phyloP scores from a whole-genome alignment of 2,888 invertebrate species.

The Bimastos eiseni region DNA sequence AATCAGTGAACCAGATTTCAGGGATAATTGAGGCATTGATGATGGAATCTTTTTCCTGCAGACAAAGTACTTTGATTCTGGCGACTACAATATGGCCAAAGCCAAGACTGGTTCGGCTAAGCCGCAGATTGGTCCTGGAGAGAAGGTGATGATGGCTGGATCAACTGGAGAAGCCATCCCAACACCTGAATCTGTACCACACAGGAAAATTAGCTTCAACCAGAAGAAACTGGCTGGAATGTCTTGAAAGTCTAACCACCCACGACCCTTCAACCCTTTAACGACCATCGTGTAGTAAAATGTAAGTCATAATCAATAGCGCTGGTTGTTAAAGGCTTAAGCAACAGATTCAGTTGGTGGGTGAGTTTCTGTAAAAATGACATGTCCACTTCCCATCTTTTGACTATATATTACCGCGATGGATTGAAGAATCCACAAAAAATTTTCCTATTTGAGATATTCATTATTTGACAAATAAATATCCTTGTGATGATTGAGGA shows the following conservation, averaged over 20 bases:
- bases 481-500: background rate
- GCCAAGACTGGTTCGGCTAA: slow-evolving; percentile 67
- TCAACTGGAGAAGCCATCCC: slow-evolving; percentile 85
- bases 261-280: background rate
- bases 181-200: slow-evolving; percentile 88
- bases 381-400: background rate
- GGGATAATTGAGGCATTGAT: background rate
- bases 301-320: too few species aligned
- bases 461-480: background rate
- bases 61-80: slow-evolving; percentile 99
- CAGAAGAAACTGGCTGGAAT: slow-evolving; percentile 50
- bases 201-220: slow-evolving; percentile 52
- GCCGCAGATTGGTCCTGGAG: slow-evolving; percentile 14
- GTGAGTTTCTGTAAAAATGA: background rate
- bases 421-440: background rate
- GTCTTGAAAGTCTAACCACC: slow-evolving; percentile 20
- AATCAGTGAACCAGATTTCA: background rate
- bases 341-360: background rate
- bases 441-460: background rate
- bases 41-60: slow-evolving; percentile 61
- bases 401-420: background rate
- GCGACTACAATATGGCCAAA: slow-evolving; percentile 98
- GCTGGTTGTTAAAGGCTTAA: too few species aligned
- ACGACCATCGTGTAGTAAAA: too few species aligned
- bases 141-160: slow-evolving; percentile 48